Evolutionary conservation across 2,797 vertebrate genomes (phyloP).

Genomic region (Sebastes melanostomus): DNA sequence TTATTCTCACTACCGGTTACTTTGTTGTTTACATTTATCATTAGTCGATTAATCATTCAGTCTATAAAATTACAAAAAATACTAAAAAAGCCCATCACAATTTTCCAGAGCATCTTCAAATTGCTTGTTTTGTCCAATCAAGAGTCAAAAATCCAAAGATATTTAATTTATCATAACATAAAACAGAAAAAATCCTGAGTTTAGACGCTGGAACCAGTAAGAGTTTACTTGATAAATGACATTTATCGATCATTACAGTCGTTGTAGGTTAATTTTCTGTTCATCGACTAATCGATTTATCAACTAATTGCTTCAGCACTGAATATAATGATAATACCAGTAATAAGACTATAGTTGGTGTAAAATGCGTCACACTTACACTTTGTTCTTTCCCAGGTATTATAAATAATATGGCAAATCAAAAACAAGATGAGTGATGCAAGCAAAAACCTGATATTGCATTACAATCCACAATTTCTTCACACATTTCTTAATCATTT

Average conservation of each 20-base stretch:
- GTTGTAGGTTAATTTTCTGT: background rate
- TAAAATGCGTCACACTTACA: background rate
- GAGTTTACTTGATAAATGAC: background rate
- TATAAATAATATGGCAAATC: background rate
- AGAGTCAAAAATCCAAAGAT: background rate
- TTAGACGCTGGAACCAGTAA: background rate
- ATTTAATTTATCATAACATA: background rate
- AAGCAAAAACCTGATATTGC: background rate
- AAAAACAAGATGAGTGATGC: background rate
- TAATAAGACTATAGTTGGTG: background rate
- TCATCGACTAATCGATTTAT: background rate
- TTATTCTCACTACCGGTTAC: background rate
- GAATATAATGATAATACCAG: background rate
- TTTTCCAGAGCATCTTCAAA: background rate
- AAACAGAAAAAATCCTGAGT: background rate
- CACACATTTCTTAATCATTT: background rate
- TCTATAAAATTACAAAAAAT: background rate
- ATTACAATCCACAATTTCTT: background rate
- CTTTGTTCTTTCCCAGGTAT: no score
- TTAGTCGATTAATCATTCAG: background rate
- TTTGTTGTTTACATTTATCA: background rate
- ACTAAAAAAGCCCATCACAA: background rate
- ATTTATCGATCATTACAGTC: background rate
- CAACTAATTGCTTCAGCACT: background rate
- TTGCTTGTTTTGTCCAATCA: background rate